Evolutionary conservation across 2,113 vertebrate genomes (phyloP), one percentile per base, ranked within the genome.

Genomic region (Ceratotherium simum): DNA sequence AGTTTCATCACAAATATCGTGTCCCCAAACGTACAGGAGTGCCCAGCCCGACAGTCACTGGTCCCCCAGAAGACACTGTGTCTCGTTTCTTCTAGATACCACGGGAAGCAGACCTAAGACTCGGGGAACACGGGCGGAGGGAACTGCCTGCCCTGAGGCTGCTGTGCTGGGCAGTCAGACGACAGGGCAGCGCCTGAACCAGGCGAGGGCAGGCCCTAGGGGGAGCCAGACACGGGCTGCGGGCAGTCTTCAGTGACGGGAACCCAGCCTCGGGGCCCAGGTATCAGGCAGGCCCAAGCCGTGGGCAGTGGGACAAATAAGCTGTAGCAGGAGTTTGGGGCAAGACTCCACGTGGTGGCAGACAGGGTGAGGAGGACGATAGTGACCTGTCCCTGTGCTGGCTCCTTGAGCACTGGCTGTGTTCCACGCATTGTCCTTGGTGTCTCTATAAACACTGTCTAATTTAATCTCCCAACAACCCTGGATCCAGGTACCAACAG

Each of bases 1-100:
- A 95, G 80, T 83, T 92, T 92, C 85, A 90, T 81, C 92, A 85
- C 65, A 97, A 91, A 96, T 88, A 65, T 8, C 92, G 62, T 12
- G 25, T 78, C 85, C 93, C 97, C 93, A 96, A 76, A 62, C 95
- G 93, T 72, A 86, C 27, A 87, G 69, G 75, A 46, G 36, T 95
- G 79, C 73, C 64, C 20, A 51, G 14, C 31, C 8, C 29, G 70
- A 88, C 6, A 2, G 54, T 70, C n/a, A 0, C 29, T 33, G 90
- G 23, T 58, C 10, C 8, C 58, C 18, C 39, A 29, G 33, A 70
- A 90, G 70, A 70, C 33, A 21, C 17, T 46, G 8, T 46, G 6
- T 80, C 33, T 62, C 16, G 8, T 42, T 83, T 75, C 62, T 69
- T 84, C 72, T 13, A 58, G 31, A 76, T 7, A 54, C 31, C 46